Evolutionary conservation across 2,888 invertebrate species (phyloP), one percentile per base, ranked within the genome.

Genomic region (Pseudeuparius sepicola): DNA sequence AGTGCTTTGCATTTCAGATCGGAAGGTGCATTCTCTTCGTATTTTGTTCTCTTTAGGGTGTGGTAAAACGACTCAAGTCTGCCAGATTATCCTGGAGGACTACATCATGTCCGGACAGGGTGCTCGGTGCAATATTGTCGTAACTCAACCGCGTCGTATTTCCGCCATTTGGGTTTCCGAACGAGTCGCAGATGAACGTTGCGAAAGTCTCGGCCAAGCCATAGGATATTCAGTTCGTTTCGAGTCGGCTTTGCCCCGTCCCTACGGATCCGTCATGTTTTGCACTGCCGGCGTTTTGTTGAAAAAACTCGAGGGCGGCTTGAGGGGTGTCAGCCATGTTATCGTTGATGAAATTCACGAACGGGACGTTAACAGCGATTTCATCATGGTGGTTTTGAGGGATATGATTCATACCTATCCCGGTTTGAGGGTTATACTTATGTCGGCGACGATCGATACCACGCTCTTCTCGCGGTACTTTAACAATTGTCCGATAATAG

Each of bases 371-470:
- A 94, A 96, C 59, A 92, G 92, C 3, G 98, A 98, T 59, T 97
- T 98, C 54, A 74, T 96, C 2, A 70, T 98, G 65, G 92, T 97
- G 31, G 75, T 98, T 2, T 67, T 98, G 3, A 73, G 93, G 4
- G 97, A 97, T 59, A 92, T 98, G 93, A 78, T 93, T 2, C 84
- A 83, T 43, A 76, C 81, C 0, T 93, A 89, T 65, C 90, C 92
- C 0, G 89, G 96, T 48, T 63, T 98, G 14, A 72, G 92, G 18
- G 77, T 98, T 5, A 84, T 98, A 34, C 76, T 98, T 16, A 97
- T 98, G 97, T 96, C 96, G 0, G 97, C 97, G 6, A 97, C 97
- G 0, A 92, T 98, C 24, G 96, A 98, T 52, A 94, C 92, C 0
- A 74, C 83, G 0, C 67, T 96, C 2, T 98, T 98, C 63, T 79